Conservation (phyloP, 2,888 invertebrate species). For the Neoaliturus tenellus region DNA sequence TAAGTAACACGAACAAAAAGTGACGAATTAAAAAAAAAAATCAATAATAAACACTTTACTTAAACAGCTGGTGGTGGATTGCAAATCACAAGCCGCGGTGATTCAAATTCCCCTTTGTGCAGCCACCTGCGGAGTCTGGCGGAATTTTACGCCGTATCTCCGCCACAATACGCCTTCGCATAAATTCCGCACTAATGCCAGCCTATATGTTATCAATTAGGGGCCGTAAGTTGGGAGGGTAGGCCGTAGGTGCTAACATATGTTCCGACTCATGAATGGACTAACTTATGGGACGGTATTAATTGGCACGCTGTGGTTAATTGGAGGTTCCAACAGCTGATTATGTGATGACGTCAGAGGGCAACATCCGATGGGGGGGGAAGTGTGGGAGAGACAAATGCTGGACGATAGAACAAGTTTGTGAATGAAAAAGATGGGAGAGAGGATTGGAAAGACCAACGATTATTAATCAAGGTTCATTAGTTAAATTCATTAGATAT, state of each 20-base stretch:
- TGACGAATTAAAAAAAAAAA: too few species aligned
- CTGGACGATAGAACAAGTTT: too few species aligned
- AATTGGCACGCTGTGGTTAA: neutral
- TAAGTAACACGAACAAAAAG: too few species aligned
- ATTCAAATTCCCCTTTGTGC: neutral
- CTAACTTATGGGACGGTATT: neutral
- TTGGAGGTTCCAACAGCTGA: slow-evolving; percentile 7
- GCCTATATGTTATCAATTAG: slow-evolving; percentile 35
- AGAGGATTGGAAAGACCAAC: too few species aligned
- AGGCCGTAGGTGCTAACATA: slow-evolving; percentile 28
- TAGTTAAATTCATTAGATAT: too few species aligned
- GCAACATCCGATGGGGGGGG: too few species aligned
- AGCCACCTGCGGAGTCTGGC: neutral
- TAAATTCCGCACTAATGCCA: slow-evolving; percentile 29
- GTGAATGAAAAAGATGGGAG: too few species aligned
- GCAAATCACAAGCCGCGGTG: neutral
- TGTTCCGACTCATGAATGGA: slow-evolving; percentile 28
- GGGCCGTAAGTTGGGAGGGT: neutral
- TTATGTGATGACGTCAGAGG: slow-evolving; percentile 8
- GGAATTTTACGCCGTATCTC: slow-evolving; percentile 5
- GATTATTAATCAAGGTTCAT: too few species aligned
- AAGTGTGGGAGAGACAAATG: too few species aligned
- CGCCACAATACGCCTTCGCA: slow-evolving; percentile 8
- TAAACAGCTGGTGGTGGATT: neutral
- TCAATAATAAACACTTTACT: neutral